phyloP scores from a whole-genome alignment of 1,140 invertebrate species.

The Drosophila sulfurigaster region DNA sequence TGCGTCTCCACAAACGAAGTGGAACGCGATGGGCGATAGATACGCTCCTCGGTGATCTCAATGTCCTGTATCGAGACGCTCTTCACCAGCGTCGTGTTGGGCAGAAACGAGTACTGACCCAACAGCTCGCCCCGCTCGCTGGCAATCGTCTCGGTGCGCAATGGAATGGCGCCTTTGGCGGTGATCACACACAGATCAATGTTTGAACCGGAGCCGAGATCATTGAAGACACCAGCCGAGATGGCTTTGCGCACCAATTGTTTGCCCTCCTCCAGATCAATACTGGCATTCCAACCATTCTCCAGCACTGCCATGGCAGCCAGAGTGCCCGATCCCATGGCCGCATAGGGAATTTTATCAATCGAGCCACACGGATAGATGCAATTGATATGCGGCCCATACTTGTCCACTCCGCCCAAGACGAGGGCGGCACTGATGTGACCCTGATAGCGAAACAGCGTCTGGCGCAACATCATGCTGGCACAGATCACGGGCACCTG shows the following conservation, averaged over 20 bases:
- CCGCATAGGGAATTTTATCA: slow-evolving; percentile 95
- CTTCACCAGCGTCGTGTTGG: slow-evolving; percentile 73
- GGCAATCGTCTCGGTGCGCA: slow-evolving; percentile 95
- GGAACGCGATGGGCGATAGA: slow-evolving; percentile 23
- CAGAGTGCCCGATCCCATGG: slow-evolving; percentile 98
- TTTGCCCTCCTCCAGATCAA: slow-evolving; percentile 95
- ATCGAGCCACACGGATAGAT: slow-evolving; percentile 98
- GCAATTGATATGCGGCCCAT: slow-evolving; percentile 92
- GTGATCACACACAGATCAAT: slow-evolving; percentile 98
- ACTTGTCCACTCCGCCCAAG: slow-evolving; percentile 96
- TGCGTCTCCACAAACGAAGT: not conserved
- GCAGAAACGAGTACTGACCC: slow-evolving; percentile 60
- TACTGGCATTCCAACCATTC: slow-evolving; percentile 92
- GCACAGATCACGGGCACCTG: slow-evolving; percentile 95
- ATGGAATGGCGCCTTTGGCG: slow-evolving; percentile 90
- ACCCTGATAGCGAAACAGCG: slow-evolving; percentile 97
- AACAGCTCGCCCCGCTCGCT: slow-evolving; percentile 90
- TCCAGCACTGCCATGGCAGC: slow-evolving; percentile 99
- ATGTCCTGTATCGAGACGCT: slow-evolving; percentile 55
- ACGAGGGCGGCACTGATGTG: slow-evolving; percentile 97
- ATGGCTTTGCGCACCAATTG: slow-evolving; percentile 96
- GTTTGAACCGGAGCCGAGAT: slow-evolving; percentile 98
- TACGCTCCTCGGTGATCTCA: slow-evolving; percentile 38
- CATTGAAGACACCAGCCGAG: slow-evolving; percentile 98
- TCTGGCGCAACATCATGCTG: slow-evolving; percentile 95